phyloP scores from a whole-genome alignment of 2,113 vertebrate species.

The Ploceus nigricollis region DNA sequence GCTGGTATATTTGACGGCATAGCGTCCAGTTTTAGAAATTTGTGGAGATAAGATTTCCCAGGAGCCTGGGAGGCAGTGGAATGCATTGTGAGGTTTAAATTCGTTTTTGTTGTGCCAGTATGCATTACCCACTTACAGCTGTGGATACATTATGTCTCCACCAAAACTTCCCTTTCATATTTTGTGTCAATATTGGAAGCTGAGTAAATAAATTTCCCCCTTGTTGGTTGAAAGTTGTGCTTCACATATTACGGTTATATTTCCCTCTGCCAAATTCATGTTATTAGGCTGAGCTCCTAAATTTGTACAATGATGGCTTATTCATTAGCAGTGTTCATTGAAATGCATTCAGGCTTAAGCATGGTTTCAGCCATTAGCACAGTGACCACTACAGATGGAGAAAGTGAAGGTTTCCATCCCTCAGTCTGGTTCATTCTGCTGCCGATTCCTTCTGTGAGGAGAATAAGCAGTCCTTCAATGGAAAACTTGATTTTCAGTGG shows the following conservation, averaged over 20 bases:
- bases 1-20: not conserved
- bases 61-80: not conserved
- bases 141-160: not conserved
- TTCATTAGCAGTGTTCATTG: not conserved
- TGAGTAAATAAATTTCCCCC: not conserved
- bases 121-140: not conserved
- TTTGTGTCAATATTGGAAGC: not conserved
- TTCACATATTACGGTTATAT: not conserved
- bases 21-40: not conserved
- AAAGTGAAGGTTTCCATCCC: not conserved
- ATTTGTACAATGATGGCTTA: not conserved
- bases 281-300: not conserved
- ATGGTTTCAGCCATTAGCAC: not conserved
- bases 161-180: not conserved
- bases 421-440: not conserved
- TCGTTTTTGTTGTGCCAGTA: not conserved
- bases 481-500: not conserved
- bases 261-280: not conserved
- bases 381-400: not conserved
- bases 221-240: not conserved
- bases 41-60: not conserved
- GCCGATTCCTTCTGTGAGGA: not conserved
- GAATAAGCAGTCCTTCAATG: not conserved
- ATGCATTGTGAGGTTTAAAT: not conserved
- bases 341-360: not conserved